Evolutionary conservation across 2,797 vertebrate species (phyloP), one percentile per base, ranked within the genome.

Genomic region (Hyperoplus lanceolatus): DNA sequence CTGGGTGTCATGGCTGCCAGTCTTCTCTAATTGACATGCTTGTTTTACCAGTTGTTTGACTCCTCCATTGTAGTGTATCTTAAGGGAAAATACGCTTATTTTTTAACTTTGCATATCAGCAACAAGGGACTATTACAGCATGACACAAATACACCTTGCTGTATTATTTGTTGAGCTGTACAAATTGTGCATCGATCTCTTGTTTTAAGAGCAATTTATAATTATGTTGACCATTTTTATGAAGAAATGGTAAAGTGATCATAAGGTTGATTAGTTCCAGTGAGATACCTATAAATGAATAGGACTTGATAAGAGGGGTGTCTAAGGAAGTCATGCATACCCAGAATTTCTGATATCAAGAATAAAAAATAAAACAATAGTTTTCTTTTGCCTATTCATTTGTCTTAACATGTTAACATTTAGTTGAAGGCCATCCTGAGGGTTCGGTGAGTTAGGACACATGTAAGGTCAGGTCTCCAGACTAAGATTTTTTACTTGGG

Each of bases 11-110:
- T 67, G 85, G 87, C 79, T 89, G 82, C 82, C 71, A 13, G 77
- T 82, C 91, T 78, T 85, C 61, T 12, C 69, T 94, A 93, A 95
- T 92, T 93, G 88, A 90, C 85, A 84, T 63, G 74, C 77, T 81
- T 87, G 74, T 89, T 87, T 62, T 69, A 75, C 45, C 77, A 88
- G 59, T 70, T 82, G 70, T 79, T 78, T 76, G 55, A 81, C 69
- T 81, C 60, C 11, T 81, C 51, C 16, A 66, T 75, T 77, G 54
- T 57, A 18, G 2, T 39, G n/a, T 68, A 70, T 81, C 87, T 80
- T 75, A 5, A 57, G 82, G 73, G 83, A 86, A n/a, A 50, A 39
- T 29, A 12, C 9, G 8, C 21, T 65, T 69, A 50, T 74, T 71
- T 38, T 48, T 4, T 54, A 62, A 78, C 38, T 67, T 58, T 16